These are phyloP conservation scores for Acrocephalus kingi DNA, from an alignment of 2,113 vertebrate genomes.

Conservation along the genomic window DNA sequence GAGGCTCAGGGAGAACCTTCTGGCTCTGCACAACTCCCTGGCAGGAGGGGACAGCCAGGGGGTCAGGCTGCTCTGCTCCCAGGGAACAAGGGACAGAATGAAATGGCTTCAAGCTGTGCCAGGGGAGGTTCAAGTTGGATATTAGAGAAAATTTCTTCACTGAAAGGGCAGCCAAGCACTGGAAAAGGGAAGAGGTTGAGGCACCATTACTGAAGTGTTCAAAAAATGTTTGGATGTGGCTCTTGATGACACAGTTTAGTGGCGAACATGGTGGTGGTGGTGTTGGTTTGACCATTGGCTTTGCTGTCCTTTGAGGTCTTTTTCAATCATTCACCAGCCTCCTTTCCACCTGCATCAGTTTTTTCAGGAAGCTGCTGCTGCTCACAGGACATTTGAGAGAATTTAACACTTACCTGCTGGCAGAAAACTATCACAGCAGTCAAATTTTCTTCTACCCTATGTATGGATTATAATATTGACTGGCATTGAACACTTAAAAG, in stretches of 20 bases:
- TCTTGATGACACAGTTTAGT: background rate
- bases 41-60: background rate
- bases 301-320: background rate
- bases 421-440: background rate
- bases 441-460: background rate
- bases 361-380: background rate
- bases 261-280: background rate
- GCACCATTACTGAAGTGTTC: background rate
- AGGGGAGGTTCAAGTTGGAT: background rate
- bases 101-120: fast-evolving
- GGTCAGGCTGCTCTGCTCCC: background rate
- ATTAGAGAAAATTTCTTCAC: background rate
- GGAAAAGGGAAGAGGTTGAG: background rate
- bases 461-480: background rate
- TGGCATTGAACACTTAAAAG: background rate
- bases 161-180: background rate
- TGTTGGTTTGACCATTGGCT: background rate
- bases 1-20: background rate
- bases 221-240: background rate
- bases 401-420: background rate
- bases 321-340: background rate
- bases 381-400: background rate
- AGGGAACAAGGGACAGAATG: background rate
- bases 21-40: background rate
- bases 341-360: background rate